Evolutionary conservation across 30 jellyfish, hydroid and myxozoan species (phyloP).

Genomic region (Nemopilema nomurai): DNA sequence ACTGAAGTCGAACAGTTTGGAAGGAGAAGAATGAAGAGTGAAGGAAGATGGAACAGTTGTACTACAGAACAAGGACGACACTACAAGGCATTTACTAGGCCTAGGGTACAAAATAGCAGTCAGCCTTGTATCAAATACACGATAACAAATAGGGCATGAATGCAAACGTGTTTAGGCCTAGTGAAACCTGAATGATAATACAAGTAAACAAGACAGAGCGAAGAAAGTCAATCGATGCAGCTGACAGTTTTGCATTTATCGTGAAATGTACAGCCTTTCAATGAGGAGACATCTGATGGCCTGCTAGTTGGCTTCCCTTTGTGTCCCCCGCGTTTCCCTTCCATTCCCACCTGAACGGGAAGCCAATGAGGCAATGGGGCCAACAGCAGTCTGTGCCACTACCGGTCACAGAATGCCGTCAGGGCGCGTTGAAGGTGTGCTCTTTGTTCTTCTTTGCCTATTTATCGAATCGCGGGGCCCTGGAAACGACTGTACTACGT

Average conservation of each 20-base stretch:
- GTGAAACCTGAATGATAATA: background rate
- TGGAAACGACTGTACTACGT: background rate
- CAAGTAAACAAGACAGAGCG: background rate
- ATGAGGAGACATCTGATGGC: background rate
- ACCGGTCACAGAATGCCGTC: background rate
- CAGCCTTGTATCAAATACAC: background rate
- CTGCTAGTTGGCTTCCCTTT: background rate
- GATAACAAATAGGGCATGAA: background rate
- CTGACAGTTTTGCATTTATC: background rate
- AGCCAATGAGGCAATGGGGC: background rate
- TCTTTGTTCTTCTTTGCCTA: background rate
- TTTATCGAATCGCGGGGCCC: background rate
- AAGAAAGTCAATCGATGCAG: background rate
- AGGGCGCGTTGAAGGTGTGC: background rate
- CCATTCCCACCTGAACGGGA: too few species aligned
- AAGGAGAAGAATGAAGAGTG: too few species aligned
- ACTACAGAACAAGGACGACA: too few species aligned
- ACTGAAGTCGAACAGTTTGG: too few species aligned
- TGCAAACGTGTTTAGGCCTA: background rate
- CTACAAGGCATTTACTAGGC: background rate
- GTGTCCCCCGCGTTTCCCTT: too few species aligned
- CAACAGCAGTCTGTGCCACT: background rate
- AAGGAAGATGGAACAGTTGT: too few species aligned
- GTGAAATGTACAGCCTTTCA: background rate
- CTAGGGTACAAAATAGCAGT: background rate